phyloP scores from a whole-genome alignment of 2,888 invertebrate genomes.

The Drosophila falleni region DNA sequence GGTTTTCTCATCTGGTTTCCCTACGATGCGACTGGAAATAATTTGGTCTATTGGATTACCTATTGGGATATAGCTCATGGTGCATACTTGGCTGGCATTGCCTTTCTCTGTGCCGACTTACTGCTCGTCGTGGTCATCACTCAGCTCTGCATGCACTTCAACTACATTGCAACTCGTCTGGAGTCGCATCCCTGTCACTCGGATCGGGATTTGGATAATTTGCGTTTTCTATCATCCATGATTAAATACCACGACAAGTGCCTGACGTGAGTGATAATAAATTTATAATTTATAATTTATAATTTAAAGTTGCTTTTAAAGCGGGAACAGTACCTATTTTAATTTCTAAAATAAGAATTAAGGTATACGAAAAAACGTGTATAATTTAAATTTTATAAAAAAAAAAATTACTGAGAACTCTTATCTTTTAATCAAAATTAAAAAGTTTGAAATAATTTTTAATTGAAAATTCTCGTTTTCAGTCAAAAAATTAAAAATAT shows the following conservation, averaged over 20 bases:
- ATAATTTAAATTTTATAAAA: no score
- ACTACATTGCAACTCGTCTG: slow-evolving; percentile 59
- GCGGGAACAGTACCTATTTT: no score
- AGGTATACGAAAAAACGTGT: no score
- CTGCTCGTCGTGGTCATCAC: slow-evolving; percentile 75
- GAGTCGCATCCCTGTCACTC: slow-evolving; percentile 53
- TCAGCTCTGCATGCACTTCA: slow-evolving; percentile 81
- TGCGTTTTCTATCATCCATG: slow-evolving; percentile 58
- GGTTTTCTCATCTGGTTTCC: slow-evolving; percentile 82
- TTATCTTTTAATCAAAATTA: no score
- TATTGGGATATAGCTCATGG: slow-evolving; percentile 72
- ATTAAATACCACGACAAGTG: slow-evolving; percentile 74
- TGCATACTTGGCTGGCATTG: slow-evolving; percentile 74
- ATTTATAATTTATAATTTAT: no score
- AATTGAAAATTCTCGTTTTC: no score
- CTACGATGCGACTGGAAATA: slow-evolving; percentile 61
- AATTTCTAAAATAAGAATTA: no score
- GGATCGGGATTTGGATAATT: slow-evolving; percentile 43
- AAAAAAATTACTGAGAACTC: no score
- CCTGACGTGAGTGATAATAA: slow-evolving; percentile 74
- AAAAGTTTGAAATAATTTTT: no score
- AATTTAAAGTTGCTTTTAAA: background rate
- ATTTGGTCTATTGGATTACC: slow-evolving; percentile 65
- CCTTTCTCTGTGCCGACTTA: slow-evolving; percentile 77
- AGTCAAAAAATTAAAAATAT: no score